These are phyloP conservation scores for Hypselothyrea guttata DNA, from an alignment of 2,888 invertebrate genomes.

Conservation along the genomic window DNA sequence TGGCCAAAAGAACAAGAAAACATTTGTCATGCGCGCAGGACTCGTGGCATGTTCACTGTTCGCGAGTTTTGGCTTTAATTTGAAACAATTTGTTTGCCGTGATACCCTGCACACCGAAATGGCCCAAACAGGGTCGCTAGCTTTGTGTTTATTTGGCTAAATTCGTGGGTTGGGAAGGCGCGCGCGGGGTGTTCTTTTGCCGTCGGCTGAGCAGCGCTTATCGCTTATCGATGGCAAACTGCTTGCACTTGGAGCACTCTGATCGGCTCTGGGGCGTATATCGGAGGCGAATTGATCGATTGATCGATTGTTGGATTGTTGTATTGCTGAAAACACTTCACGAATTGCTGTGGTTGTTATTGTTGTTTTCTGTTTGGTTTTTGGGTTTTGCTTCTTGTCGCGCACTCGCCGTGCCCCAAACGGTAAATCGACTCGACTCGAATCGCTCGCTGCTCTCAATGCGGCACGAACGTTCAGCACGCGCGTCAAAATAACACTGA, in stretches of 20 bases:
- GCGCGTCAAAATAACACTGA: slow-evolving; percentile 83
- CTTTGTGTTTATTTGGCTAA: background rate
- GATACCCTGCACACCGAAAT: too few relatives aligned
- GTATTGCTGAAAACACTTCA: background rate
- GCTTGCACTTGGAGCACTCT: slow-evolving; percentile 15
- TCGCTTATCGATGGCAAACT: slow-evolving; percentile 20
- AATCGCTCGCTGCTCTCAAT: slow-evolving; percentile 50
- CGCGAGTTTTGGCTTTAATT: too few relatives aligned
- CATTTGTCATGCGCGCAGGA: slow-evolving; percentile 46
- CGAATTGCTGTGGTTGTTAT: too few relatives aligned
- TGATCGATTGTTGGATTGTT: background rate
- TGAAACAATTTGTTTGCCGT: too few relatives aligned
- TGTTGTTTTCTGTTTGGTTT: too few relatives aligned
- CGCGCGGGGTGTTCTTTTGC: slow-evolving; percentile 48
- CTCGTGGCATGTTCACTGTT: slow-evolving; percentile 43
- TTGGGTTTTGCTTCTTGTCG: background rate
- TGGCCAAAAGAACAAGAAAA: slow-evolving; percentile 37
- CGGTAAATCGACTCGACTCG: slow-evolving; percentile 21
- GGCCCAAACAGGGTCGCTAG: too few relatives aligned
- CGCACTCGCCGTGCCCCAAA: slow-evolving; percentile 24
- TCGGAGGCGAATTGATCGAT: background rate
- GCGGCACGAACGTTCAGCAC: slow-evolving; percentile 81
- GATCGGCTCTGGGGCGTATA: slow-evolving; percentile 7
- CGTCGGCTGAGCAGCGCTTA: slow-evolving; percentile 55
- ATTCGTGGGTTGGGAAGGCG: too few relatives aligned